phyloP scores from a whole-genome alignment of 2,888 invertebrate genomes.

The Chironomus tentans region DNA sequence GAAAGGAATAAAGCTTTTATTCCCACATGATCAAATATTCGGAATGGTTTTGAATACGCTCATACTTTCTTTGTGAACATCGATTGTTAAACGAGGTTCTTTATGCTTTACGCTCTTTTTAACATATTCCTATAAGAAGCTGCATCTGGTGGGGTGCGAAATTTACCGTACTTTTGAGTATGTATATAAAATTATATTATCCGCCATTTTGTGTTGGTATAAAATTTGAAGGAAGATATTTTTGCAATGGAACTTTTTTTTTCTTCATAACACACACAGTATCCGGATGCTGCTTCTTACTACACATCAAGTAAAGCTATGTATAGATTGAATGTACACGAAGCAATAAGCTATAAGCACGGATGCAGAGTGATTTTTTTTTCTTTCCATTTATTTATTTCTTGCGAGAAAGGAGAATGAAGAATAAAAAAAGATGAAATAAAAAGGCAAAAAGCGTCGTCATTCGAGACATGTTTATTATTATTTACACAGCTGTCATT shows the following conservation, averaged over 20 bases:
- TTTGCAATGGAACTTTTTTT: neutral
- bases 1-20: too few relatives aligned
- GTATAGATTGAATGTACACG: neutral
- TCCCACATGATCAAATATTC: too few relatives aligned
- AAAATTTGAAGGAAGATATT: slow-evolving; percentile 24
- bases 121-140: too few relatives aligned
- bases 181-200: slow-evolving; percentile 22
- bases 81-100: too few relatives aligned
- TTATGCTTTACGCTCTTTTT: too few relatives aligned
- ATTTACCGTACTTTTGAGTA: neutral
- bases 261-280: neutral
- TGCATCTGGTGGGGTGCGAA: too few relatives aligned
- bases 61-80: too few relatives aligned
- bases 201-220: slow-evolving; percentile 23
- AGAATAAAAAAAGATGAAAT: too few relatives aligned
- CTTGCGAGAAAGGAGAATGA: too few relatives aligned
- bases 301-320: neutral
- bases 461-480: slow-evolving; percentile 10
- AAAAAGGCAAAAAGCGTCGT: neutral
- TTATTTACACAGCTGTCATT: slow-evolving; percentile 5
- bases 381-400: too few relatives aligned
- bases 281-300: neutral
- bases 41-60: too few relatives aligned
- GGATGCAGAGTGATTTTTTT: neutral
- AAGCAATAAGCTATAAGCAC: neutral